Base-by-base conservation (phyloP, 2,113 vertebrate genomes). In the Colistium nudipinnis region DNA sequence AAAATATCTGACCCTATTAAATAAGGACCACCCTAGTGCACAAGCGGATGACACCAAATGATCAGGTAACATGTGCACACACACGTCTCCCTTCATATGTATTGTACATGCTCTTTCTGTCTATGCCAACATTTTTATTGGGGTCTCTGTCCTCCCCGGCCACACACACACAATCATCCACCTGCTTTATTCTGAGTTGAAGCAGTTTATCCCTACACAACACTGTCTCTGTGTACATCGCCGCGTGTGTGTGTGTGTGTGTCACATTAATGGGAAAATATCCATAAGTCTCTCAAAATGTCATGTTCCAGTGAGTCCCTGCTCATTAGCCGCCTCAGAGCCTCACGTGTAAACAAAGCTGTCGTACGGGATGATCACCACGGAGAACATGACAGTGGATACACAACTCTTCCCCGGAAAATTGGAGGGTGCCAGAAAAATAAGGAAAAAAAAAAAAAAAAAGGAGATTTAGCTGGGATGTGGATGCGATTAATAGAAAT, bases 261-360 rank as follows among this genome's bases (percentile, higher is more conserved):
- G 74, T 48, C 63, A 41, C 48, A 25, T 54, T 41, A 7, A 3
- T 49, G 36, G 69, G 47, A 67, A 84, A 82, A 69, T 27, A 45
- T 48, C 43, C 66, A 82, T 65, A 84, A 84, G 74, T 80, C 76
- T 81, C 64, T 71, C 43, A 51, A 66, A 69, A 43, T 44, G 31
- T 69, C 69, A 74, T 52, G 71, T 76, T 83, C 74, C 76, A 44
- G 22, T 48, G 61, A 83, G 74, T 69, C 69, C 49, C 54, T 19
- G 62, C 64, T 76, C 52, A 68, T 84, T 78, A 60, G 62, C 62
- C 51, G 55, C 63, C 56, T 73, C 25, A 11, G 60, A 72, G 43
- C 49, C 65, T 6, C 6, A 7, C 14, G 6, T 51, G 78, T 76
- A 81, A 82, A 82, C 79, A 87, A 51, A 69, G 25, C 57, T 71